A percentile compares a stretch with the other conserved stretches of the same genome.
Conservation (phyloP, 2,888 invertebrate species). For the Drymonia ruficornis region DNA sequence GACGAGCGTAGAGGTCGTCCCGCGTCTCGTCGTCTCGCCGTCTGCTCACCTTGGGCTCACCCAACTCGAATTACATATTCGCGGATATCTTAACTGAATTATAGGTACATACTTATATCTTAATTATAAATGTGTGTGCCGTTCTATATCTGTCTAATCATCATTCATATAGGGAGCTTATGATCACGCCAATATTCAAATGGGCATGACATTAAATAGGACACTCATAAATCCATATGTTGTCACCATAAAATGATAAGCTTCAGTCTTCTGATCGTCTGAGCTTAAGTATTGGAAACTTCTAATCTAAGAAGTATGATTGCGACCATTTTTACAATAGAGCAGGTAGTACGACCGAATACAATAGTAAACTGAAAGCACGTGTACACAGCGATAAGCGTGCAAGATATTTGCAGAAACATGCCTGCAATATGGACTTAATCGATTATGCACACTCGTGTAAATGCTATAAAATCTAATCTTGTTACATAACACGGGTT, state of each 20-base stretch:
- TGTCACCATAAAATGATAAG: no score
- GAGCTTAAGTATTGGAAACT: no score
- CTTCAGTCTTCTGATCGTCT: no score
- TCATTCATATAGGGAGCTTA: background rate
- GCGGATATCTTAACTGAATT: constrained; percentile 52
- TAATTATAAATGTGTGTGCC: constrained; percentile 44
- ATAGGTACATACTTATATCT: no score
- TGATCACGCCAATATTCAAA: no score
- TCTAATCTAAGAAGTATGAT: background rate
- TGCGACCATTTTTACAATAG: constrained; percentile 35
- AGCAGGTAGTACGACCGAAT: constrained; percentile 38
- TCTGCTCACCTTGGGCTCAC: constrained; percentile 75
- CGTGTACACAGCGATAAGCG: constrained; percentile 67
- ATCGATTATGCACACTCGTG: constrained; percentile 63
- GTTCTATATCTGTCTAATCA: constrained; percentile 34
- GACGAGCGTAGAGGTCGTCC: constrained; percentile 65
- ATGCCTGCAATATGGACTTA: constrained; percentile 43
- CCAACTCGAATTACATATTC: constrained; percentile 56
- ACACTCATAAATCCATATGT: no score
- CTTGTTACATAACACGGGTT: constrained; percentile 55
- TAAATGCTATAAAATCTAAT: constrained; percentile 57
- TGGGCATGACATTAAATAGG: no score
- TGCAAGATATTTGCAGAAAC: constrained; percentile 48
- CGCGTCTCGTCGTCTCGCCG: constrained; percentile 72
- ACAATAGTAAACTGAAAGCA: constrained; percentile 60